Evolutionary conservation across 2,797 vertebrate genomes (phyloP).

Genomic region (Tympanoctomys barrerae): DNA sequence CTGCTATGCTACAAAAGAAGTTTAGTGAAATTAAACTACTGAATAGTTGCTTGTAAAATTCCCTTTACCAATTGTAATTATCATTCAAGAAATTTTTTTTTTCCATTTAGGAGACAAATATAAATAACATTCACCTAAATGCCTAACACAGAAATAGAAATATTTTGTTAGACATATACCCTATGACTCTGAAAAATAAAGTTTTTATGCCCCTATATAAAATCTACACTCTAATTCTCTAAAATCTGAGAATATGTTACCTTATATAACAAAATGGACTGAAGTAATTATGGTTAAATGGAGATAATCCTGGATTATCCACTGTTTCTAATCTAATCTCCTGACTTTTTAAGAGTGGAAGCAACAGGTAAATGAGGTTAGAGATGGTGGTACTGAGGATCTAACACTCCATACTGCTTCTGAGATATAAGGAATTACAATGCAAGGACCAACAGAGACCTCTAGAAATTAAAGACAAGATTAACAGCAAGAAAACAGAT

Average conservation of each 20-base stretch:
- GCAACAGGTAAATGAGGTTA: neutral
- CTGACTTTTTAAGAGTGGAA: neutral
- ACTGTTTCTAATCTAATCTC: neutral
- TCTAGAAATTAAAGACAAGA: neutral
- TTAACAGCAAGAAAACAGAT: slow-evolving; percentile 9
- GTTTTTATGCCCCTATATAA: neutral
- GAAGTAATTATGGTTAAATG: neutral
- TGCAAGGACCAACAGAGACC: neutral
- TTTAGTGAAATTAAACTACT: slow-evolving; percentile 1
- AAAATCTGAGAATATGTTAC: slow-evolving; percentile 13
- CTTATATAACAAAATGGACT: neutral
- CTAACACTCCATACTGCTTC: neutral
- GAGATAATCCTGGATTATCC: neutral
- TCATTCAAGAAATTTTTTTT: neutral
- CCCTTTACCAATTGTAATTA: slow-evolving; percentile 1
- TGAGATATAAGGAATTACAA: neutral
- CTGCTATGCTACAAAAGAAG: neutral
- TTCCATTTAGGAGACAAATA: neutral
- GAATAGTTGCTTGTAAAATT: neutral
- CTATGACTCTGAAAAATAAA: neutral
- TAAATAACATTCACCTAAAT: slow-evolving; percentile 1
- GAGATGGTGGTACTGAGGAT: neutral
- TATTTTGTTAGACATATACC: slow-evolving; percentile 14
- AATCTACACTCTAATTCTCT: neutral
- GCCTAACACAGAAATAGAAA: neutral